phyloP scores from a whole-genome alignment of 2,797 vertebrate genomes.

The Sorex maritimensis region DNA sequence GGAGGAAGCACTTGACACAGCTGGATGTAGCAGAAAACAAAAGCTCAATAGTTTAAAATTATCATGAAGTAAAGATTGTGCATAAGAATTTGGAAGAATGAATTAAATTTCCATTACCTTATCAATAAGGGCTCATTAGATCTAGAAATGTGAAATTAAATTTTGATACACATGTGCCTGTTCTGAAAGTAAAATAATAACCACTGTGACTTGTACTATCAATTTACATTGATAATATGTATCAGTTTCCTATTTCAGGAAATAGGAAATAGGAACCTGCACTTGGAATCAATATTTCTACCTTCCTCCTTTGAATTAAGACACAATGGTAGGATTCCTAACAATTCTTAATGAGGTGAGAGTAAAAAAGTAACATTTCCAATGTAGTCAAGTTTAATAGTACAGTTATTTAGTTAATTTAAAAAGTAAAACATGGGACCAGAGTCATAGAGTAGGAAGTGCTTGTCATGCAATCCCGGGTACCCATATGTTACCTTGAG shows the following conservation, averaged over 20 bases:
- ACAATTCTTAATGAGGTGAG: neutral
- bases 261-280: neutral
- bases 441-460: no score
- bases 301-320: no score
- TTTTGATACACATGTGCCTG: slow-evolving; percentile 10
- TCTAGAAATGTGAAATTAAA: slow-evolving; percentile 21
- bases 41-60: neutral
- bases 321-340: neutral
- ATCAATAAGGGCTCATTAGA: neutral
- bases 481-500: no score
- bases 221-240: neutral
- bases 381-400: neutral
- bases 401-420: slow-evolving; percentile 27
- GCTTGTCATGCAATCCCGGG: no score
- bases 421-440: neutral
- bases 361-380: neutral
- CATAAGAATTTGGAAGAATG: slow-evolving; percentile 13
- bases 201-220: neutral
- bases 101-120: slow-evolving; percentile 11
- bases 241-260: neutral
- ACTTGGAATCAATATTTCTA: neutral
- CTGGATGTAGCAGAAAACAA: no score
- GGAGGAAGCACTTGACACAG: no score
- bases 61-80: neutral
- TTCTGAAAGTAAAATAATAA: slow-evolving; percentile 51